A percentile compares a stretch with the other conserved stretches of the same genome.
Evolutionary conservation across 2,797 vertebrate species (phyloP).

Genomic region (Sphenodon punctatus): DNA sequence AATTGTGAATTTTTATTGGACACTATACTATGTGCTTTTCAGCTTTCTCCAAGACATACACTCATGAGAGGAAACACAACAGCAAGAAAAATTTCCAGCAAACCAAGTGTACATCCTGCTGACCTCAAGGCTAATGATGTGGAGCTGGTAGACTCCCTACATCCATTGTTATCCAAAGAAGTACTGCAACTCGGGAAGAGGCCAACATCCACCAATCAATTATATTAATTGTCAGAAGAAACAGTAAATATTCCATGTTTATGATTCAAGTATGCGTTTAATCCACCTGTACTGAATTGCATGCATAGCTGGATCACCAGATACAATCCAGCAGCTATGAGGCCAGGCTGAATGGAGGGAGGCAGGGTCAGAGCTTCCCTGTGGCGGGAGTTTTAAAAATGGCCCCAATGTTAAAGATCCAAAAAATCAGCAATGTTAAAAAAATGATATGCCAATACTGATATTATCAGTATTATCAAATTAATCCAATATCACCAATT

Average conservation of each 20-base stretch:
- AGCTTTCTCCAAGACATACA: neutral
- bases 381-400: too few species aligned
- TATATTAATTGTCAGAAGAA: conserved; percentile 55
- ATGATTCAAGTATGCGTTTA: conserved; percentile 51
- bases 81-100: conserved; percentile 4
- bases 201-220: conserved; percentile 51
- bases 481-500: too few species aligned
- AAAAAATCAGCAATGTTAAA: too few species aligned
- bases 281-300: too few species aligned
- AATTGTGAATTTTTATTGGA: neutral
- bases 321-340: too few species aligned
- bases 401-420: too few species aligned
- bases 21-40: too few species aligned
- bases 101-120: conserved; percentile 40
- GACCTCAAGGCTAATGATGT: conserved; percentile 37
- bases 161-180: conserved; percentile 58
- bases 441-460: too few species aligned
- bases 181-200: conserved; percentile 53
- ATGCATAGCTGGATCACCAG: too few species aligned
- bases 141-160: conserved; percentile 57
- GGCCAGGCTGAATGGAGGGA: too few species aligned
- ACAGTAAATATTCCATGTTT: conserved; percentile 53
- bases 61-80: neutral
- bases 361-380: too few species aligned
- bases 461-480: too few species aligned